phyloP scores from a whole-genome alignment of 2,113 vertebrate genomes.

The Dryoscopus gambensis region DNA sequence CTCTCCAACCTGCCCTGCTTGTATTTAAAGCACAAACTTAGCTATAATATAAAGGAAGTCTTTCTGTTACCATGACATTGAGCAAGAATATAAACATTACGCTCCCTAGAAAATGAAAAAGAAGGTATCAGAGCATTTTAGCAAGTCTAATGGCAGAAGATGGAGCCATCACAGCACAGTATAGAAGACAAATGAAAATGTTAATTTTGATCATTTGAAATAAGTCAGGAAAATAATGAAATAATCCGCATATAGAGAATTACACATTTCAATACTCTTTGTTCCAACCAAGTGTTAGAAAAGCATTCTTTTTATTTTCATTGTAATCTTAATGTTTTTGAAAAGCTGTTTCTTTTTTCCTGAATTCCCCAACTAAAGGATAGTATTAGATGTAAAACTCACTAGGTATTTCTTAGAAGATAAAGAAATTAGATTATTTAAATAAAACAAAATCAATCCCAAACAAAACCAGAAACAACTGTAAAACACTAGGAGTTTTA shows the following conservation, averaged over 20 bases:
- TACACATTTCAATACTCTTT: not conserved
- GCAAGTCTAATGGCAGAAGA: constrained; percentile 49
- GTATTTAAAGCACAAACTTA: constrained; percentile 39
- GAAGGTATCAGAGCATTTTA: constrained; percentile 40
- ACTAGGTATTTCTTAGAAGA: not conserved
- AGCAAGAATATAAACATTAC: constrained; percentile 43
- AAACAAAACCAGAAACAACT: not conserved
- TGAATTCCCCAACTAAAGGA: not conserved
- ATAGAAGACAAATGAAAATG: not conserved
- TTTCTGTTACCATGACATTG: constrained; percentile 65
- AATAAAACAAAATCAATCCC: not conserved
- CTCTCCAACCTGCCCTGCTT: constrained; percentile 34
- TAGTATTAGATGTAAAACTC: not conserved
- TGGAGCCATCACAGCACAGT: not conserved
- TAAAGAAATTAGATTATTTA: not conserved
- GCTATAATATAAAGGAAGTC: constrained; percentile 5
- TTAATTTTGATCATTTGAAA: not conserved
- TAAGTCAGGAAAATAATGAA: not conserved
- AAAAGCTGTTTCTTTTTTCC: not conserved
- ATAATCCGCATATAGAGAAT: not conserved
- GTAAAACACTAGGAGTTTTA: not conserved
- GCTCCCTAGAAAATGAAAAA: constrained; percentile 27
- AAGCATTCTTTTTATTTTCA: not conserved
- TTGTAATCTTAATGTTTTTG: not conserved
- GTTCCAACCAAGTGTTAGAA: not conserved